These are phyloP conservation scores for Elanoides forficatus DNA, from an alignment of 2,113 vertebrate genomes.

Conservation along the genomic window DNA sequence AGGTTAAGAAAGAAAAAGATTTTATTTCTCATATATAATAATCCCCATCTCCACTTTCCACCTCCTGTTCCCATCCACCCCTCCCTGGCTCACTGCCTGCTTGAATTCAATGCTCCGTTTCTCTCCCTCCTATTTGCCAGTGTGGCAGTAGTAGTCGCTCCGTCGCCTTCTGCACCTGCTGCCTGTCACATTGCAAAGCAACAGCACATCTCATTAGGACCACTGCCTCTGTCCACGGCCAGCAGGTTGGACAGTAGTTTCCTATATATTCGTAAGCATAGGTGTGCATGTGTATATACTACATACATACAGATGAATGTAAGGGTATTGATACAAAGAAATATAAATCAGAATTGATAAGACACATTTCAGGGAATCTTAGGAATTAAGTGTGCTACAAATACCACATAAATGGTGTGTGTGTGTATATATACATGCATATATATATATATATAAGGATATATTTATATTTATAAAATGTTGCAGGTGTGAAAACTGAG, in stretches of 20 bases:
- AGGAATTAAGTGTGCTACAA: not conserved
- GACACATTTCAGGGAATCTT: not conserved
- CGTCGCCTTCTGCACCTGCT: not conserved
- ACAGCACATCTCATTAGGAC: not conserved
- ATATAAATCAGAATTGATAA: not conserved
- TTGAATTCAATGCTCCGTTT: not conserved
- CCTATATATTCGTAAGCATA: not conserved
- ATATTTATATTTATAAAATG: not conserved
- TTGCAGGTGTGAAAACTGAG: not conserved
- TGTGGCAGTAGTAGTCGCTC: fast-evolving
- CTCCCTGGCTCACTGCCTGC: not conserved
- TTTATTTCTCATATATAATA: not conserved
- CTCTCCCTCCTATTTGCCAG: not conserved
- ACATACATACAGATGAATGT: no score
- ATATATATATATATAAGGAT: no score
- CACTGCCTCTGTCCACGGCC: not conserved
- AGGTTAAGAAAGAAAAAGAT: not conserved
- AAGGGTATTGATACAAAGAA: not conserved
- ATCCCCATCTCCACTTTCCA: not conserved
- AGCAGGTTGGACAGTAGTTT: not conserved
- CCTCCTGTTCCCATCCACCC: not conserved
- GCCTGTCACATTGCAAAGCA: not conserved
- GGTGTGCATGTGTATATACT: no score
- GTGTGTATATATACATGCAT: no score
- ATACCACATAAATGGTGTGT: not conserved